A percentile compares a stretch with the other conserved stretches of the same genome.
These are phyloP conservation scores for Pagetopsis macropterus DNA, from an alignment of 2,797 vertebrate species.

Conservation along the genomic window DNA sequence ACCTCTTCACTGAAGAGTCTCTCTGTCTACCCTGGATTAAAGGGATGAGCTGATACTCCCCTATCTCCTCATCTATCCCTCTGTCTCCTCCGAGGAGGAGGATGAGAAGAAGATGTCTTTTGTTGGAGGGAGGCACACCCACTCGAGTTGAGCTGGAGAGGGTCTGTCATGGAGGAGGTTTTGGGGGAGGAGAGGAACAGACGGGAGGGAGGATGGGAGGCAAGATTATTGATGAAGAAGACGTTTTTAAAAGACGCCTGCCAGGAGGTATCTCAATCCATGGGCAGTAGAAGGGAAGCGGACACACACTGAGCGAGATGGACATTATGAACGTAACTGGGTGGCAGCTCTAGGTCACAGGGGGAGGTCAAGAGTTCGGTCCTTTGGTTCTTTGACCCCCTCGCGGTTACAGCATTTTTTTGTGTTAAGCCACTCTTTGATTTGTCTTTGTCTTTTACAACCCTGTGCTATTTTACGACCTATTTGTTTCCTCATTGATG, in stretches of 20 bases:
- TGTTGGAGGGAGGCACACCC: slow-evolving; percentile 65
- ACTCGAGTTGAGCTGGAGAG: slow-evolving; percentile 63
- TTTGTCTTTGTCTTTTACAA: slow-evolving; percentile 73
- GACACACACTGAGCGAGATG: slow-evolving; percentile 29
- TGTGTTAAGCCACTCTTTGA: slow-evolving; percentile 55
- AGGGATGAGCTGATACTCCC: slow-evolving; percentile 74
- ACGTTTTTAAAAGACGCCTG: slow-evolving; percentile 45
- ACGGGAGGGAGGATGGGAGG: slow-evolving; percentile 52
- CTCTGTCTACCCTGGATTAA: slow-evolving; percentile 72
- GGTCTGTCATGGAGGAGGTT: slow-evolving; percentile 38
- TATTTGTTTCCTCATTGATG: slow-evolving; percentile 71
- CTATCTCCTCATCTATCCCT: slow-evolving; percentile 61
- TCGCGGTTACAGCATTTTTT: slow-evolving; percentile 67
- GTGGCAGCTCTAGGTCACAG: slow-evolving; percentile 61
- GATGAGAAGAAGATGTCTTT: slow-evolving; percentile 69
- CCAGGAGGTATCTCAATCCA: slow-evolving; percentile 41
- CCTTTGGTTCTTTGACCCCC: slow-evolving; percentile 70
- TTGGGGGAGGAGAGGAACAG: slow-evolving; percentile 43
- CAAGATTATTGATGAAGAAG: slow-evolving; percentile 63
- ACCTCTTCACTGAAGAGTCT: slow-evolving; percentile 80
- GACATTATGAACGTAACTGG: slow-evolving; percentile 61
- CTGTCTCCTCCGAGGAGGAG: slow-evolving; percentile 61
- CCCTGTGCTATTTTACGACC: slow-evolving; percentile 75
- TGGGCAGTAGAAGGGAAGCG: slow-evolving; percentile 2
- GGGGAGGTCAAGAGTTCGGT: slow-evolving; percentile 82